Conservation (phyloP, 2,113 vertebrate species). For the Furnarius figulus region DNA sequence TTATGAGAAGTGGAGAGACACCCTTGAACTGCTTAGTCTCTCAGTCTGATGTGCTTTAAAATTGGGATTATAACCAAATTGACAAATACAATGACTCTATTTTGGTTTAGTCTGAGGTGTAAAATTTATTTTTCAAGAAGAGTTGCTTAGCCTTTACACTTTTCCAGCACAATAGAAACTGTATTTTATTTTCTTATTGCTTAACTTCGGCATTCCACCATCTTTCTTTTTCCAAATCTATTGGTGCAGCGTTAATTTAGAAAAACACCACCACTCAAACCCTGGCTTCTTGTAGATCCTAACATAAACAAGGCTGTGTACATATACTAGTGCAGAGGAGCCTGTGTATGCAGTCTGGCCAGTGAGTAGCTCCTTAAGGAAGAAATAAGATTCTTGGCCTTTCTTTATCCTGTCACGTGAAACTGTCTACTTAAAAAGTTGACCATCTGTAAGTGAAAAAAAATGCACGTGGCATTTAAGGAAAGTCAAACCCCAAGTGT, state of each 20-base stretch:
- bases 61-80: background rate
- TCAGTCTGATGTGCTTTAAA: background rate
- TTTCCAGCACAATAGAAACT: background rate
- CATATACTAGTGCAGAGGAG: background rate
- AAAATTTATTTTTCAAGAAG: conserved; percentile 38
- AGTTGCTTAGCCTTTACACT: background rate
- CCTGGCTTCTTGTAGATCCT: conserved; percentile 5
- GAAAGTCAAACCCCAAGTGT: background rate
- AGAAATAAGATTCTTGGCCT: background rate
- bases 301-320: conserved; percentile 25
- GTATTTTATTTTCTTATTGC: conserved; percentile 34
- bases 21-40: background rate
- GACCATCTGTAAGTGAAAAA: background rate
- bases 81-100: background rate
- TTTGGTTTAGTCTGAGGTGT: conserved; percentile 49
- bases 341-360: background rate
- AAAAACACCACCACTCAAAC: conserved; percentile 20
- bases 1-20: background rate
- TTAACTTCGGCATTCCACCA: conserved; percentile 16
- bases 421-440: background rate
- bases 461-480: background rate
- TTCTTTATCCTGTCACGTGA: background rate
- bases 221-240: background rate
- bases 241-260: background rate
- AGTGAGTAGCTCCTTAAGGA: background rate